phyloP scores from a whole-genome alignment of 2,797 vertebrate species.

The Pterois miles region DNA sequence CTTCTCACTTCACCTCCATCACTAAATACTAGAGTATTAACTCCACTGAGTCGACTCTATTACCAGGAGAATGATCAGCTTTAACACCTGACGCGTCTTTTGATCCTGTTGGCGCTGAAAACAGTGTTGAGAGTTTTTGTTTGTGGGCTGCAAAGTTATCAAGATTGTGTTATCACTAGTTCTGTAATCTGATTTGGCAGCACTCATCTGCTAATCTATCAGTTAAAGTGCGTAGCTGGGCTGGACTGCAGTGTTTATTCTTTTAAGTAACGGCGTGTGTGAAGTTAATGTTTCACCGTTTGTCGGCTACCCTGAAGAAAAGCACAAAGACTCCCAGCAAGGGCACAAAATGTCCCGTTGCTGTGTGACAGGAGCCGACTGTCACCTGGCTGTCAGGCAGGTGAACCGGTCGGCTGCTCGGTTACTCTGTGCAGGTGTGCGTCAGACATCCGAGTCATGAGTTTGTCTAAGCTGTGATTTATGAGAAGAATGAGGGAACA shows the following conservation, averaged over 20 bases:
- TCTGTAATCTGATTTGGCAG: not conserved
- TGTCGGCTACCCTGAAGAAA: not conserved
- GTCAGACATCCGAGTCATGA: not conserved
- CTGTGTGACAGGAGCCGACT: not conserved
- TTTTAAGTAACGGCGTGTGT: not conserved
- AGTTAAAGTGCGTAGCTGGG: not conserved
- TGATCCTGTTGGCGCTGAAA: not conserved
- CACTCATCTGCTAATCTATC: not conserved
- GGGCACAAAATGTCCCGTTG: not conserved
- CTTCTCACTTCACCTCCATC: not conserved
- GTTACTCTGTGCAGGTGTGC: not conserved
- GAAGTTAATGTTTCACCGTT: not conserved
- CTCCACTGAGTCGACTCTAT: not conserved
- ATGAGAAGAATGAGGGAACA: not conserved
- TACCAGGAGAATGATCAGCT: not conserved
- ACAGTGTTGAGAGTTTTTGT: not conserved
- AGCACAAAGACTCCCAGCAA: not conserved
- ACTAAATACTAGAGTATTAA: not conserved
- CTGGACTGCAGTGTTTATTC: not conserved
- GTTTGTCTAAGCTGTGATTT: not conserved
- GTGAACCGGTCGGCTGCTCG: not conserved
- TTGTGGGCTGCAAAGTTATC: not conserved
- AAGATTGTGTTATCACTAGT: slow-evolving; percentile 1
- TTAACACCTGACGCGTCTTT: not conserved
- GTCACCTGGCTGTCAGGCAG: not conserved